These are phyloP conservation scores for Gobiocypris rarus DNA, from an alignment of 2,113 vertebrate genomes.

Conservation along the genomic window DNA sequence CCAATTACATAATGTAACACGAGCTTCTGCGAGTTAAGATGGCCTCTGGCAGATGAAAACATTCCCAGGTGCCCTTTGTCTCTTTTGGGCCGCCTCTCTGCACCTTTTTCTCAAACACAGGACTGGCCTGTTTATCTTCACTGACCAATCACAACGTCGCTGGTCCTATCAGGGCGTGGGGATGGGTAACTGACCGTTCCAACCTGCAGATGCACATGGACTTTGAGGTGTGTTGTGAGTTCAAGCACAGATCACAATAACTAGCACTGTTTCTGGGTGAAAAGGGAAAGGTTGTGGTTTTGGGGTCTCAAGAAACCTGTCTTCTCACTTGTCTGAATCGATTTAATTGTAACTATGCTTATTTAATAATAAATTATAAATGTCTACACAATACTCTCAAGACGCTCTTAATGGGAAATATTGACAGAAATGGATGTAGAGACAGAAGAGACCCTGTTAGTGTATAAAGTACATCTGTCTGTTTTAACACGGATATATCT, in stretches of 20 bases:
- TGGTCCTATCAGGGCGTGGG: conserved; percentile 34
- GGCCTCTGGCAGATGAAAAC: conserved; percentile 64
- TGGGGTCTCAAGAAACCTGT: background rate
- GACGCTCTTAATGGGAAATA: background rate
- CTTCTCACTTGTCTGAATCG: background rate
- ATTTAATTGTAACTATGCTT: background rate
- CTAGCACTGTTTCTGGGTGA: background rate
- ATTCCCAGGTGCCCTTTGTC: conserved; percentile 66
- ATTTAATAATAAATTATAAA: background rate
- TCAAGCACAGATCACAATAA: conserved; percentile 46
- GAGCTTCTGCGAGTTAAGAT: conserved; percentile 73
- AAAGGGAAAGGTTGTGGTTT: conserved; percentile 22
- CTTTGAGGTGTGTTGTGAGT: conserved; percentile 51
- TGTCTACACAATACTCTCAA: background rate
- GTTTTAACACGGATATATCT: background rate
- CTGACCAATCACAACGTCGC: conserved; percentile 61
- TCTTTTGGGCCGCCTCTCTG: conserved; percentile 37
- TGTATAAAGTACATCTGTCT: background rate
- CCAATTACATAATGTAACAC: conserved; percentile 78
- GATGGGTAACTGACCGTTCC: conserved; percentile 49
- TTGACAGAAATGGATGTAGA: background rate
- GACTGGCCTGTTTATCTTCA: conserved; percentile 49
- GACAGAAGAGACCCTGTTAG: background rate
- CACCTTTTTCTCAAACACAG: conserved; percentile 43
- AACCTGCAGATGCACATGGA: conserved; percentile 46